Base-by-base conservation (phyloP, 2,888 invertebrate species). In the Chymomyza amoena region DNA sequence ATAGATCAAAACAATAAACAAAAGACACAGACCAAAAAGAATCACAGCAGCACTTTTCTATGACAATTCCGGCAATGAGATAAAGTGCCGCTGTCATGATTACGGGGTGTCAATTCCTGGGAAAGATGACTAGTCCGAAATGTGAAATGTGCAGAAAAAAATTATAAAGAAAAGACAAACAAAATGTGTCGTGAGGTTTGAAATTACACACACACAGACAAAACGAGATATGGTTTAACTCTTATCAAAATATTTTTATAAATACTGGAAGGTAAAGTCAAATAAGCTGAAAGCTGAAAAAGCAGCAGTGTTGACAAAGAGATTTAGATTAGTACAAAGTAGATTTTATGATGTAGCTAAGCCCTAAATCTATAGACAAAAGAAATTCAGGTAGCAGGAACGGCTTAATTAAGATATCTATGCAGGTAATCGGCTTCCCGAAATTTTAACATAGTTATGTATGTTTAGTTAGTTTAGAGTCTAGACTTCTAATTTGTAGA, bases 151-250 rank as follows among this genome's bases (percentile, higher is more conserved):
- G 72, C 72, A 69, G 56, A 72, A 20, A 39, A 63, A 39, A 52
- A 62, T 20, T 13, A 4, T 4, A 39, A 45, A 25, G 39, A 73
- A 68, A 75, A 84, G 80, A 72, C 72, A 81, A 77, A 82, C 80
- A 84, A 75, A 78, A 84, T 45, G 85, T 87, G 87, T 80, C 87
- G 82, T 70, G 72, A 73, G 73, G 87, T 75, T 84, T 83, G 72
- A 78, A 87, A 87, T 83, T 87, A 87, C 82, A 83, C 82, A 87
- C 80, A 60, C 82, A 87, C 80, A 60, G 18, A 60, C 6, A 5
- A 45, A 13, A 1, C 28, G 18, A 25, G 20, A 25, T 25, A 20
- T 25, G 57, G 68, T 50, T 50, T 64, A 16, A 73, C 73, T 73
- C 68, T 39, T 64, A 66, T 60, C 76, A 60, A 75, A 75, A 75